phyloP scores from a whole-genome alignment of 2,113 vertebrate species.

The Pica pica region DNA sequence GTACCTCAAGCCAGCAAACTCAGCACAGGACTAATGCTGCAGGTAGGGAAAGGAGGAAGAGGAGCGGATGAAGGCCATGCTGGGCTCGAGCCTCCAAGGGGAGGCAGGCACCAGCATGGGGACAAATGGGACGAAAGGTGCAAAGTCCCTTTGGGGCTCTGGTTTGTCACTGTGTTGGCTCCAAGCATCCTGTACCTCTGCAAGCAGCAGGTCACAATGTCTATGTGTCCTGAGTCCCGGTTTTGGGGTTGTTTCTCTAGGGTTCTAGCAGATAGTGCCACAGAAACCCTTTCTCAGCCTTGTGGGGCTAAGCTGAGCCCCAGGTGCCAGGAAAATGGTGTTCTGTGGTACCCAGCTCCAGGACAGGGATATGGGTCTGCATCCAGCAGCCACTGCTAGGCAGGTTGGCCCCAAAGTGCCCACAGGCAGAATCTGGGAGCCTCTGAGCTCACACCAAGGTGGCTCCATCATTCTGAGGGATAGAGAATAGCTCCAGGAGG shows the following conservation, averaged over 20 bases:
- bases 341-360: not conserved
- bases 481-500: not conserved
- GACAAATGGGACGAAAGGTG: not conserved
- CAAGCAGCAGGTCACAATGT: not conserved
- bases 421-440: not conserved
- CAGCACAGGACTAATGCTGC: not conserved
- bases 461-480: not conserved
- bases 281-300: not conserved
- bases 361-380: not conserved
- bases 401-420: no score
- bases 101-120: not conserved
- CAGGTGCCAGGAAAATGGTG: not conserved
- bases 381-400: not conserved
- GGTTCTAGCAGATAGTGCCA: not conserved
- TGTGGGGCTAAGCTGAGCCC: not conserved
- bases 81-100: not conserved
- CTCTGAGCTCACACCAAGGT: not conserved
- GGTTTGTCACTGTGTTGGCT: not conserved
- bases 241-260: not conserved
- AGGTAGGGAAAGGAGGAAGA: not conserved
- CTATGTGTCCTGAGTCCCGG: not conserved
- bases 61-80: not conserved
- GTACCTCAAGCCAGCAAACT: constrained; percentile 20
- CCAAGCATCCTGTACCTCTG: not conserved
- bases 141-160: not conserved